Evolutionary conservation across 2,888 invertebrate species (phyloP), one percentile per base, ranked within the genome.

Genomic region (Nemotelus nigrinus): DNA sequence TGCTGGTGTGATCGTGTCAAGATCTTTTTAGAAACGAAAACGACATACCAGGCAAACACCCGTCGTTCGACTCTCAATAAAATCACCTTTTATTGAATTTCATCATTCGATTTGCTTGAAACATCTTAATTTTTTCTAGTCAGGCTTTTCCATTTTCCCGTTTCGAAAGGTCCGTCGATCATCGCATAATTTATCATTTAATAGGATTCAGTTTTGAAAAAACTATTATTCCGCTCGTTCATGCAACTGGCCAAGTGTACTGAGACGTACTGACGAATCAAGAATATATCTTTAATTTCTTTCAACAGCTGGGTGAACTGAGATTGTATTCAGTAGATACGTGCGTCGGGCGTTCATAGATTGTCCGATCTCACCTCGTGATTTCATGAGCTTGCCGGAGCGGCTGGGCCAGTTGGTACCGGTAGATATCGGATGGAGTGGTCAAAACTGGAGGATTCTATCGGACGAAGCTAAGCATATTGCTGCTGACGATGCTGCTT

Each of bases 141-240:
- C 70, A 41, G 25, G 3, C 50, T 39, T 39, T 4, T 44, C 45
- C 8, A 4, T 50, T 55, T 6, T 70, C 2, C 41, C 47, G 44
- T 47, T 43, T 41, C 10, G 6, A 25, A 25, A 8, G 5, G 58
- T 7, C 47, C 60, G 41, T 63, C 74, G 74, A 60, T 74, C 74
- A 74, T 8, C 63, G 74, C 74, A 74, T 74, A 74, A 74, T 74
- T 74, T 74, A 74, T 74, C 74, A 74, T 74, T 74, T 74, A 74
- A 74, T 74, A 50, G 63, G 74, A 74, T 74, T 74, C 48, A 48
- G 44, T 25, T 47, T 74, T 74, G 50, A 63, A n/a, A 74, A 63
- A 6, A 63, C 47, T 71, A 25, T 10, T 7, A 43, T 68, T 8
- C 48, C 44, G 43, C 41, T 25, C 2, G 48, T n/a, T 70, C 70